Conservation (phyloP, 2,797 vertebrate genomes). For the Percopsis omiscomaycus region DNA sequence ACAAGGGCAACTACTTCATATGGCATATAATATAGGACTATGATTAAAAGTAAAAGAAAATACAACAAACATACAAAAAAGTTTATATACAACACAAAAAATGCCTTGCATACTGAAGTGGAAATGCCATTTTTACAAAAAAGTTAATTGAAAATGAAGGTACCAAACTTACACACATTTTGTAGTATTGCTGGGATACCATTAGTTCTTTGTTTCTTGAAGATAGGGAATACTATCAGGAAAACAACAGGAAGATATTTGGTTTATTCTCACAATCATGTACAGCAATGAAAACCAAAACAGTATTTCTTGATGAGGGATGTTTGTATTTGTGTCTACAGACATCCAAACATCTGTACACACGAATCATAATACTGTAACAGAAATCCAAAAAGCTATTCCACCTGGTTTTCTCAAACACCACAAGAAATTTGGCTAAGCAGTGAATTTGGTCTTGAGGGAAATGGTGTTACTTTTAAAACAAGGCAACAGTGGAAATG, state of each 20-base stretch:
- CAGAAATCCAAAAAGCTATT: constrained; percentile 12
- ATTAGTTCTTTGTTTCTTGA: constrained; percentile 7
- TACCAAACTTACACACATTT: constrained; percentile 15
- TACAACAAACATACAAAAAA: constrained; percentile 61
- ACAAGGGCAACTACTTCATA: constrained; percentile 79
- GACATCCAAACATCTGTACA: no score
- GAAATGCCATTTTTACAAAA: constrained; percentile 36
- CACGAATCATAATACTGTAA: constrained; percentile 12
- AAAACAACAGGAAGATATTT: constrained; percentile 24
- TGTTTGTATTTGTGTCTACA: constrained; percentile 2
- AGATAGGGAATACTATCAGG: constrained; percentile 20
- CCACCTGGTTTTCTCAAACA: constrained; percentile 1
- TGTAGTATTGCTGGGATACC: constrained; percentile 32
- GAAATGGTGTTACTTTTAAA: constrained; percentile 34
- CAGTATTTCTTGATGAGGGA: background rate
- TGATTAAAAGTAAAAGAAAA: constrained; percentile 68
- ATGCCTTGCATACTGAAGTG: constrained; percentile 53
- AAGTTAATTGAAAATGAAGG: constrained; percentile 25
- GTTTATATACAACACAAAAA: constrained; percentile 73
- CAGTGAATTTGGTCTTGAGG: constrained; percentile 52
- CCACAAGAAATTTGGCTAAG: constrained; percentile 30
- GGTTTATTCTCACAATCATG: constrained; percentile 23
- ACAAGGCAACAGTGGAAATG: constrained; percentile 44
- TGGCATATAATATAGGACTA: constrained; percentile 67
- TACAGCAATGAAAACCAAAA: constrained; percentile 17